phyloP scores from a whole-genome alignment of 2,888 invertebrate genomes.

The Pollenia labialis region DNA sequence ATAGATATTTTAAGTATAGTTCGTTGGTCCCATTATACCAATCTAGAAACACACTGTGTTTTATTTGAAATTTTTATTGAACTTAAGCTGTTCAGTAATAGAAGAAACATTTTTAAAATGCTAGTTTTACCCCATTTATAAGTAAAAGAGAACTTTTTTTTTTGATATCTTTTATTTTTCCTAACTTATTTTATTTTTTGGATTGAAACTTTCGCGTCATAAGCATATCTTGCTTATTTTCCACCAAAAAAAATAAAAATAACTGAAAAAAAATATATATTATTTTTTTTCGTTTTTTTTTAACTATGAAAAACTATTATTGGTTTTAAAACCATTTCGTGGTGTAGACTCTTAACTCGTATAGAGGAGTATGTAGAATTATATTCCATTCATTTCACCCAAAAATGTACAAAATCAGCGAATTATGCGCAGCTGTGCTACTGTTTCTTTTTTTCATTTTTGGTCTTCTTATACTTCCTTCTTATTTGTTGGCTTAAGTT shows the following conservation, averaged over 20 bases:
- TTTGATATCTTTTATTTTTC: slow-evolving; percentile 21
- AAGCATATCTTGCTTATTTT: slow-evolving; percentile 69
- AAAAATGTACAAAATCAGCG: slow-evolving; percentile 73
- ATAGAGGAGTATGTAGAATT: slow-evolving; percentile 51
- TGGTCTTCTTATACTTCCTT: slow-evolving; percentile 37
- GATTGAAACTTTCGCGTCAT: slow-evolving; percentile 72
- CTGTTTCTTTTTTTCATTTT: slow-evolving; percentile 52
- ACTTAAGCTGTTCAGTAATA: slow-evolving; percentile 48
- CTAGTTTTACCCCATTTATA: slow-evolving; percentile 60
- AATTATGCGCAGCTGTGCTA: slow-evolving; percentile 74
- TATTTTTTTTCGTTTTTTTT: not conserved
- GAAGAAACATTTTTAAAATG: slow-evolving; percentile 37
- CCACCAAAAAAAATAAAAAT: slow-evolving; percentile 55
- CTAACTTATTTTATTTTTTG: slow-evolving; percentile 37
- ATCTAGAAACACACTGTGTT: slow-evolving; percentile 20
- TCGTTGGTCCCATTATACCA: slow-evolving; percentile 29
- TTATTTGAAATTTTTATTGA: slow-evolving; percentile 58
- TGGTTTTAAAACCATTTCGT: slow-evolving; percentile 59
- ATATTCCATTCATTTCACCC: slow-evolving; percentile 68
- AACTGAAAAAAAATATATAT: slow-evolving; percentile 1
- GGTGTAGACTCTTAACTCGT: slow-evolving; percentile 25
- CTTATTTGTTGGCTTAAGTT: slow-evolving; percentile 19
- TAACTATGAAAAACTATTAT: slow-evolving; percentile 69
- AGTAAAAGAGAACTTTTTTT: slow-evolving; percentile 58
- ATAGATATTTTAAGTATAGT: not conserved